Base-by-base conservation (phyloP, 2,113 vertebrate genomes). In the Corythornis madagascariensis region DNA sequence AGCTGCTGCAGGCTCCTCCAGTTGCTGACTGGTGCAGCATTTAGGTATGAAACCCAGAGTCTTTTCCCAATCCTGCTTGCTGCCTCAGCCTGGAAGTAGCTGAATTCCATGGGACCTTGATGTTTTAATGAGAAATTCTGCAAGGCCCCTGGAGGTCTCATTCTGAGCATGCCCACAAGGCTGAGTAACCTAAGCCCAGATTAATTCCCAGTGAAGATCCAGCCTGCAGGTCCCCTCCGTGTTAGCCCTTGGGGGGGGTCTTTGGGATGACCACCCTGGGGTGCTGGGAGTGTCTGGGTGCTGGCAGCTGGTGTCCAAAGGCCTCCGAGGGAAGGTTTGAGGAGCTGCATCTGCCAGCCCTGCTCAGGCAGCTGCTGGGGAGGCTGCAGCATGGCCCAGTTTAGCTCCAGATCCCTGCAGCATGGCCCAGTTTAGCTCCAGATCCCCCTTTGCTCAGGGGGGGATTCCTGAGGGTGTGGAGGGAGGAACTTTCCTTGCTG, bases 1-100 rank as follows among this genome's bases (percentile, higher is more conserved):
- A 90, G 57, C 56, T 0, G 1, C 83, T 35, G 61, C 25, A 10
- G 73, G 48, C 86, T 92, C 67, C 47, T 47, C 60, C 47, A 3
- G 33, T 1, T 47, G 45, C 8, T 0, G 8, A 31, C 88, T 42
- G 55, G 21, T 3, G 21, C 84, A 21, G 57, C 40, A 1, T 52
- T 63, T 43, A 16, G 69, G 15, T 24, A 11, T 0, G 0, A 53
- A 43, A 43, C 72, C 71, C 48, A 11, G 31, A 63, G 50, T 8
- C 65, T 65, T 77, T 31, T 43, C 48, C 45, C 48, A 48, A 77
- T 64, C 77, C 81, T 53, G 2, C 33, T 72, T 61, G 43, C 82
- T 53, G 78, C n/a, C 42, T 47, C 11, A 47, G 76, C 56, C 65
- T 86, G 61, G 25, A 81, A 76, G 47, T 11, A 42, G n/a, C 65